phyloP scores from a whole-genome alignment of 2,888 invertebrate genomes.

The Cheilosia urbana region DNA sequence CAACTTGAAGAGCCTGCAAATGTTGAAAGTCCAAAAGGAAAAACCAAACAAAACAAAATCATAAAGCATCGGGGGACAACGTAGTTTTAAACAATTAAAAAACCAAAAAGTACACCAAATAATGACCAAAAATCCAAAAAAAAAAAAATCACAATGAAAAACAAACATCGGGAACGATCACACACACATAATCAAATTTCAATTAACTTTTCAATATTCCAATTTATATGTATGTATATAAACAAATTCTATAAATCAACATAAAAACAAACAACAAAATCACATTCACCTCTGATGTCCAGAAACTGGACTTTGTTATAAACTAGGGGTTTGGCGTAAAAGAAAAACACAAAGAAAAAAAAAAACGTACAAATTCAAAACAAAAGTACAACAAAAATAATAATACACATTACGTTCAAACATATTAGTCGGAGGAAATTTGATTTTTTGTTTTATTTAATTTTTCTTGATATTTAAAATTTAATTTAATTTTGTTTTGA shows the following conservation, averaged over 20 bases:
- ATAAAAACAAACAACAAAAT: slow-evolving; percentile 44
- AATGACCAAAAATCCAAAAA: slow-evolving; percentile 36
- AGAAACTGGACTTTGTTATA: slow-evolving; percentile 84
- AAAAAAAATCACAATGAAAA: slow-evolving; percentile 13
- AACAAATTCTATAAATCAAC: slow-evolving; percentile 59
- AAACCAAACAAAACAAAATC: slow-evolving; percentile 68
- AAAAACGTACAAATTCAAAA: slow-evolving; percentile 76
- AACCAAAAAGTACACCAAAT: slow-evolving; percentile 31
- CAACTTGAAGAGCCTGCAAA: slow-evolving; percentile 94
- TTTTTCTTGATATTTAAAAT: slow-evolving; percentile 16
- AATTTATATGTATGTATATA: slow-evolving; percentile 41
- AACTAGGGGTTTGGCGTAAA: slow-evolving; percentile 81
- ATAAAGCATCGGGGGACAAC: slow-evolving; percentile 66
- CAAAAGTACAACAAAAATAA: slow-evolving; percentile 77
- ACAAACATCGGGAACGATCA: slow-evolving; percentile 46
- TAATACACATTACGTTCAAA: slow-evolving; percentile 71
- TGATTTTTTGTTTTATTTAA: slow-evolving; percentile 51
- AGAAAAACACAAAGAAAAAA: slow-evolving; percentile 66
- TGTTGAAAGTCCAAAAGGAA: slow-evolving; percentile 65
- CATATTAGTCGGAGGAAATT: slow-evolving; percentile 76
- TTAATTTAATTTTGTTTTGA: slow-evolving; percentile 42
- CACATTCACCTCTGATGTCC: slow-evolving; percentile 84
- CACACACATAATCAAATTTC: slow-evolving; percentile 67
- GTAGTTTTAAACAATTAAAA: slow-evolving; percentile 47
- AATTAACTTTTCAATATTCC: slow-evolving; percentile 56